Conservation (phyloP, 2,113 vertebrate genomes). For the Corythaixoides concolor region DNA sequence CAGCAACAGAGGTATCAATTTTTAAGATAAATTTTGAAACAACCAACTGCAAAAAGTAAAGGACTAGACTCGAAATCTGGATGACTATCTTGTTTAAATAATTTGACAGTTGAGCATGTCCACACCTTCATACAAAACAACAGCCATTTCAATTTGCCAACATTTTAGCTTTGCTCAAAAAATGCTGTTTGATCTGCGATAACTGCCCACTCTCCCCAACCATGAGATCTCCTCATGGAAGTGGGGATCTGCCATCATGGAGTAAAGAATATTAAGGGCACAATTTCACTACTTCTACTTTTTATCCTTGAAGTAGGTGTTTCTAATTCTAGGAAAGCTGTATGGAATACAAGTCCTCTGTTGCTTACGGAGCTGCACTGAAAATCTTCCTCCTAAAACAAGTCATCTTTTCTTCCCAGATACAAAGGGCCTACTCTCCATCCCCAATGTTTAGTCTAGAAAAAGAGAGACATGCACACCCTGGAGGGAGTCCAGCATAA, state of each 20-base stretch:
- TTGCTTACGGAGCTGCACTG: neutral
- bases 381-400: neutral
- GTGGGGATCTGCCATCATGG: fast-evolving
- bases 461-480: neutral
- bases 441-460: neutral
- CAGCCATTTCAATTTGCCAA: neutral
- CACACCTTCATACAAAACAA: neutral
- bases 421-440: neutral
- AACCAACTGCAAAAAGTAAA: neutral
- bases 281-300: neutral
- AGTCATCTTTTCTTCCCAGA: neutral
- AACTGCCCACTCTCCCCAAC: neutral
- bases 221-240: neutral
- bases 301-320: neutral
- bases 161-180: neutral
- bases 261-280: neutral
- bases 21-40: neutral
- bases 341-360: neutral
- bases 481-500: neutral
- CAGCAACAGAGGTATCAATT: neutral
- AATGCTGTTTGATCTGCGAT: neutral
- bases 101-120: neutral
- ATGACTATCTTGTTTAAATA: neutral
- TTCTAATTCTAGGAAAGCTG: neutral
- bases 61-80: neutral